Percentiles rank a stretch among this genome's conserved stretches.
Conservation (phyloP, 2,888 invertebrate species). For the Aspidiotus rigidus region DNA sequence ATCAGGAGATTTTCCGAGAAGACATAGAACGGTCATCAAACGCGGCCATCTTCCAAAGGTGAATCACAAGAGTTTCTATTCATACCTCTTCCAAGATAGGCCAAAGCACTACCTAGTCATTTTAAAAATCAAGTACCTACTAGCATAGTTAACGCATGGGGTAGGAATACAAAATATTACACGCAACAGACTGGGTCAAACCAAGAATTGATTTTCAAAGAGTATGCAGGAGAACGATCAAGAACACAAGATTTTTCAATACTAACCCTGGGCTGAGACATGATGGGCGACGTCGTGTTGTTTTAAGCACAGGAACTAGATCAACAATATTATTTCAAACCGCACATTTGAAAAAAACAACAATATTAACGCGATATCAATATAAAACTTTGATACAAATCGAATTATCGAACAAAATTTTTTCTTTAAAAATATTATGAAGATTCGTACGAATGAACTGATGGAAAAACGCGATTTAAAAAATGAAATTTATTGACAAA, state of each 20-base stretch:
- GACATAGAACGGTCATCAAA: no score
- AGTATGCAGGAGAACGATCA: no score
- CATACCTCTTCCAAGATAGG: no score
- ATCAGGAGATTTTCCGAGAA: no score
- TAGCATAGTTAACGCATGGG: no score
- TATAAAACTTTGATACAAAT: neutral
- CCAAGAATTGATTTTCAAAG: no score
- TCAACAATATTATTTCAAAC: constrained; percentile 12
- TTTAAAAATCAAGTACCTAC: no score
- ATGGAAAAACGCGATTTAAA: neutral
- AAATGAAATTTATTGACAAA: constrained; percentile 12
- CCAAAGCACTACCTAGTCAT: no score
- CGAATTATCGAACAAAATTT: neutral
- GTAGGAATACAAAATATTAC: no score
- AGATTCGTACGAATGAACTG: neutral
- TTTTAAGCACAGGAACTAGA: constrained; percentile 2
- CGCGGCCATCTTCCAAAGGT: no score
- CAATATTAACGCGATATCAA: neutral
- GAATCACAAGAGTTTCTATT: no score
- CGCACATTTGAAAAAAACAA: constrained; percentile 26
- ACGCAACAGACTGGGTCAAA: no score
- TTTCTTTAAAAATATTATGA: neutral
- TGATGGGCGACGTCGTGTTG: constrained; percentile 30
- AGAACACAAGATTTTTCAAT: neutral
- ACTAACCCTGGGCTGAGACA: constrained; percentile 32